Conservation (phyloP, 2,113 vertebrate species). For the Oenanthe oenanthe region DNA sequence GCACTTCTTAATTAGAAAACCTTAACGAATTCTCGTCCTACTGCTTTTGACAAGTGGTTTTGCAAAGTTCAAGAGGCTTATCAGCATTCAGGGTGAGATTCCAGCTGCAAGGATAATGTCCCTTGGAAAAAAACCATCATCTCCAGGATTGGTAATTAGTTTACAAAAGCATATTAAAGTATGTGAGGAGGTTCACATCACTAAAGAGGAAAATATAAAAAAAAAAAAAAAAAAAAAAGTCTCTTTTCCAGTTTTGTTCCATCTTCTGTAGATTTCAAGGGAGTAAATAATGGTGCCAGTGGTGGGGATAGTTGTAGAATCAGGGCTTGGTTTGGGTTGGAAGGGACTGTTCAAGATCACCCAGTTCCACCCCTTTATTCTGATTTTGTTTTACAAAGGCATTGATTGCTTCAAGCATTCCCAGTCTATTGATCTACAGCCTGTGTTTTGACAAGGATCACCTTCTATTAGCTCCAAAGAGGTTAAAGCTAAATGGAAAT, state of each 20-base stretch:
- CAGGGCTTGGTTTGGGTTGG: background rate
- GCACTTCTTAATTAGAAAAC: conserved; percentile 20
- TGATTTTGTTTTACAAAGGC: background rate
- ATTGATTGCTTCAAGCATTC: background rate
- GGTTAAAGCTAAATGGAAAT: background rate
- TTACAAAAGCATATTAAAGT: background rate
- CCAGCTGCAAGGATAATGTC: background rate
- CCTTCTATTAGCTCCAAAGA: background rate
- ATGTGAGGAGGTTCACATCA: background rate
- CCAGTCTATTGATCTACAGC: background rate
- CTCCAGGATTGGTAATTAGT: background rate
- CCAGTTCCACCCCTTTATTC: background rate
- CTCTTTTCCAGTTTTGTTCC: background rate
- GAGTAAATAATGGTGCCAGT: background rate
- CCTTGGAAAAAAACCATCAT: background rate
- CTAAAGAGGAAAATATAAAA: background rate
- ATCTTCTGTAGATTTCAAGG: background rate
- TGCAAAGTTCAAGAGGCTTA: conserved; percentile 43
- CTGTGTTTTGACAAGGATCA: background rate
- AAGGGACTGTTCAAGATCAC: too few relatives aligned
- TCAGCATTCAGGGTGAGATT: background rate
- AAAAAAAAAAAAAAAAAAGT: too few relatives aligned
- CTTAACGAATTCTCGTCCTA: background rate
- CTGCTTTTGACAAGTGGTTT: background rate
- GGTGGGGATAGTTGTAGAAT: background rate